Evolutionary conservation across 2,113 vertebrate species (phyloP).

Genomic region (Daubentonia madagascariensis): DNA sequence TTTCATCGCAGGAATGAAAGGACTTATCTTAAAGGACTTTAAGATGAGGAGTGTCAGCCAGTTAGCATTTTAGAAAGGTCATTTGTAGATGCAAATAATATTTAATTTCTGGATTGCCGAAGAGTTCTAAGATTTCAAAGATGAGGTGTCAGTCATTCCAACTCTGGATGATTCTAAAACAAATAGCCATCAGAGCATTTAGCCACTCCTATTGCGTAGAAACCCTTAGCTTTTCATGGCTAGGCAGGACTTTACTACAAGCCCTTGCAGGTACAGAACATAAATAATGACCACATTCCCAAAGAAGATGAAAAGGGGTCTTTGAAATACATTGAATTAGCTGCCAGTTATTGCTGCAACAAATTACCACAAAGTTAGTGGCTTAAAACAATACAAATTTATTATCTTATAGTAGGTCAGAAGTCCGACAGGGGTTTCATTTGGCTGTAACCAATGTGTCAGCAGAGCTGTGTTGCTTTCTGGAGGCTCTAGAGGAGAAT

Average conservation of each 20-base stretch:
- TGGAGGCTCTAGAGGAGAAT: neutral
- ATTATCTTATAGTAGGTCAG: neutral
- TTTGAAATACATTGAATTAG: neutral
- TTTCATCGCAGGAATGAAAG: too few relatives aligned
- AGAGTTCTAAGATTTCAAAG: neutral
- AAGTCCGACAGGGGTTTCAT: neutral
- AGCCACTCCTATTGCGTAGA: neutral
- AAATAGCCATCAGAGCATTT: neutral
- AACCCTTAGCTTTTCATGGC: neutral
- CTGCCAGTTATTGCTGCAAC: neutral
- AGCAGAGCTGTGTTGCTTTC: neutral
- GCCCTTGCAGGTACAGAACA: neutral
- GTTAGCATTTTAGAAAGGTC: slow-evolving; percentile 8
- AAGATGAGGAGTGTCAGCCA: neutral
- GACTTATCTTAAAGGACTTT: neutral
- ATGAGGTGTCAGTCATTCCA: neutral
- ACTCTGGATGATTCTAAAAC: neutral
- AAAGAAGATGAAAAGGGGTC: slow-evolving; percentile 9
- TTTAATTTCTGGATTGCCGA: neutral
- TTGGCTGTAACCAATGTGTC: neutral
- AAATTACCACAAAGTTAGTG: neutral
- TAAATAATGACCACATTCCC: neutral
- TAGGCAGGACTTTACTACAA: neutral
- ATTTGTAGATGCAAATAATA: neutral
- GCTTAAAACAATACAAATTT: neutral